Percentiles rank a stretch among this genome's conserved stretches.
Evolutionary conservation across 2,113 vertebrate species (phyloP).

Genomic region (Rhinoptilus africanus): DNA sequence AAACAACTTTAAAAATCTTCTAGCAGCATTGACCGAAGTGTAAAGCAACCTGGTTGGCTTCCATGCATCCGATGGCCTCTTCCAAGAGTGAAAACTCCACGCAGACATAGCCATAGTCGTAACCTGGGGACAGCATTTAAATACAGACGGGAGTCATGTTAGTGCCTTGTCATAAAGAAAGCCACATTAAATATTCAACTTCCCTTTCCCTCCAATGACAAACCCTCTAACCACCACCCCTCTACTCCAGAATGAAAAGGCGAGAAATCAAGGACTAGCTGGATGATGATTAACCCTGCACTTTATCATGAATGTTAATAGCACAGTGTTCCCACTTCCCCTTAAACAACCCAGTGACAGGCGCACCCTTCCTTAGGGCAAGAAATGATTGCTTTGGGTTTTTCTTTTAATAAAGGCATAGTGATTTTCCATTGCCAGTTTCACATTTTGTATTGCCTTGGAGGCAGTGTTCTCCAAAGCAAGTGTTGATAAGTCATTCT

Average conservation of each 20-base stretch:
- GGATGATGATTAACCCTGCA: constrained; percentile 45
- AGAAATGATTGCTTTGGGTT: not conserved
- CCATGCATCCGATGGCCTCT: constrained; percentile 99
- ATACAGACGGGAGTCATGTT: constrained; percentile 99
- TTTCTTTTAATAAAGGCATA: not conserved
- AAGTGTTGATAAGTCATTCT: not conserved
- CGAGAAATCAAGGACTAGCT: constrained; percentile 36
- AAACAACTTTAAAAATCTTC: constrained; percentile 73
- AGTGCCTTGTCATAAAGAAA: constrained; percentile 85
- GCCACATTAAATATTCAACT: constrained; percentile 73
- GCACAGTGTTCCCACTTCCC: constrained; percentile 12
- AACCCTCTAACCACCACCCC: constrained; percentile 66
- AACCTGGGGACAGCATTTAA: constrained; percentile 99
- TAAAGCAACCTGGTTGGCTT: constrained; percentile 99
- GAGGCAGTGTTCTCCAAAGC: constrained; percentile 9
- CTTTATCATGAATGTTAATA: constrained; percentile 39
- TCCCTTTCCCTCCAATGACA: constrained; percentile 72
- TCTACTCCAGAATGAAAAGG: constrained; percentile 30
- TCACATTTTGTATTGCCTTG: not conserved
- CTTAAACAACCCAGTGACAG: constrained; percentile 8
- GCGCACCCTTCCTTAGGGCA: constrained; percentile 35
- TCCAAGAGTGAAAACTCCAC: constrained; percentile 99
- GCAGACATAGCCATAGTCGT: constrained; percentile 99
- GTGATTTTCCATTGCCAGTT: constrained; percentile 33
- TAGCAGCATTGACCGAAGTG: constrained; percentile 94